Percentiles rank a stretch among this genome's conserved stretches.
These are phyloP conservation scores for Punctoribates punctum DNA, from an alignment of 2,888 invertebrate species.

Conservation along the genomic window DNA sequence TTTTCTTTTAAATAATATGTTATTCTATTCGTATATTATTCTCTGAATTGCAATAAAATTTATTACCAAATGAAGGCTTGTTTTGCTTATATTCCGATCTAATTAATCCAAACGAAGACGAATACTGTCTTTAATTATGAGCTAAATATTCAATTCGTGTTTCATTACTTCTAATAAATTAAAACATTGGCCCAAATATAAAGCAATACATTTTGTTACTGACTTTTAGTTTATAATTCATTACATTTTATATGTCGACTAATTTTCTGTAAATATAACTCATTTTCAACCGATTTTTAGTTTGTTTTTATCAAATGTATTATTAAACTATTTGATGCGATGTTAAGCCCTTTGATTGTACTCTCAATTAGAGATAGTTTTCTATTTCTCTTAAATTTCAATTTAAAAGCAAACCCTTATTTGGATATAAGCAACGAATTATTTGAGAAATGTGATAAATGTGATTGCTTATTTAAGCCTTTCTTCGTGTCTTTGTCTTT, in stretches of 20 bases:
- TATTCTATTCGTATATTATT: background rate
- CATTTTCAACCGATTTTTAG: too few species aligned
- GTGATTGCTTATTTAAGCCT: background rate
- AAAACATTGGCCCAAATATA: background rate
- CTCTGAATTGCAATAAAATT: background rate
- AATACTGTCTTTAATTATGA: background rate
- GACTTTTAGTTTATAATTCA: background rate
- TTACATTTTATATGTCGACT: background rate
- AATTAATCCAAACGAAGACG: background rate
- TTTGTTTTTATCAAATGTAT: too few species aligned
- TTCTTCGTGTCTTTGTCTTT: background rate
- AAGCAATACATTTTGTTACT: background rate
- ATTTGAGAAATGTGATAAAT: background rate
- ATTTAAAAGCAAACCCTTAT: background rate
- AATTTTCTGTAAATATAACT: background rate
- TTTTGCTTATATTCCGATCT: background rate
- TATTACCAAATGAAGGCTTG: background rate
- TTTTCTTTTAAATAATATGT: background rate
- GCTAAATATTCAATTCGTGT: conserved; percentile 9
- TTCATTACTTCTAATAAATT: conserved; percentile 15
- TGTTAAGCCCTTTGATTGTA: too few species aligned
- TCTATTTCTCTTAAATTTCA: background rate
- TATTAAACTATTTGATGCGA: too few species aligned
- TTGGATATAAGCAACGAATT: background rate
- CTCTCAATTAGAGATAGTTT: too few species aligned